Evolutionary conservation across 2,797 vertebrate genomes (phyloP), one percentile per base, ranked within the genome.

Genomic region (Brotula barbata): DNA sequence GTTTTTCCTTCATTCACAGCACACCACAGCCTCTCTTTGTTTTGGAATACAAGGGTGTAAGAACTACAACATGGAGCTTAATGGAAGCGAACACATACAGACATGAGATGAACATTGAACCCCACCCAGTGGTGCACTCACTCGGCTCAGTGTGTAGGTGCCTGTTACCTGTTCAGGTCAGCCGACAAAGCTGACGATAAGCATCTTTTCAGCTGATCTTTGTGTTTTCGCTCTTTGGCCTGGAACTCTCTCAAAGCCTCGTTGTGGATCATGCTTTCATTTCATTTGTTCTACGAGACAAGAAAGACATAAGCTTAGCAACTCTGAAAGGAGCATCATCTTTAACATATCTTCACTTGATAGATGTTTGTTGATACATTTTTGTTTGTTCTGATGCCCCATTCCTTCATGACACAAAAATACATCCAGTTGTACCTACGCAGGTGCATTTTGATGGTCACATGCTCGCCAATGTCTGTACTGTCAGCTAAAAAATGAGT

Each of bases 171-270:
- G 71, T 41, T 37, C 0, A 95, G 68, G 40, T 95, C 94, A 65
- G 76, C 87, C 72, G 92, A 88, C 74, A 95, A 85, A 48, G 90
- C 91, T 31, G 90, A 85, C 25, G 93, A 89, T 63, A 93, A 71
- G 57, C 53, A 53, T 80, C 84, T 92, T 76, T 85, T 91, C 77
- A 95, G 86, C 70, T 90, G 85, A 79, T 90, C 90, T 76, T 90
- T 89, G 84, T 91, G 85, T 55, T 63, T 87, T 31, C 82, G 56
- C 50, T 88, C 85, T 76, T 81, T 79, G 82, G 75, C 73, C 15
- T 88, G 88, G 69, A 87, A 84, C 20, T 88, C 87, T 59, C 78
- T 86, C 0, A 63, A 70, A 22, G 66, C 70, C 62, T 89, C 88
- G 1, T 72, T 75, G 54, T 74, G 76, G 57, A 84, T 80, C 88